A percentile compares a stretch with the other conserved stretches of the same genome.
Evolutionary conservation across 1,140 invertebrate genomes (phyloP).

Genomic region (Portunus trituberculatus): DNA sequence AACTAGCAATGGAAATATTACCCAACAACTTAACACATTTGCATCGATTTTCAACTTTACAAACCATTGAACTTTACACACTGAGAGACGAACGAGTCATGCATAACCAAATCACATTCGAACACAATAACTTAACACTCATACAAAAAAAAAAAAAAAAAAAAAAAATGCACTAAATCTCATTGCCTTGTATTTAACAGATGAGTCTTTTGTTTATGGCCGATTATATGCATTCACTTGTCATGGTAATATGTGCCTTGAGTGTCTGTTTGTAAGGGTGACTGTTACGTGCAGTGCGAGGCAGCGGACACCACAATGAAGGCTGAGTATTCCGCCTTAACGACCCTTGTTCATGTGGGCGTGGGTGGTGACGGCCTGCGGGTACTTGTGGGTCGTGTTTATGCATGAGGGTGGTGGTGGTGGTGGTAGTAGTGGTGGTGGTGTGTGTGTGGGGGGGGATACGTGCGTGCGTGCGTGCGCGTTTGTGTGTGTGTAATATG

Average conservation of each 20-base stretch:
- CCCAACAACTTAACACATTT: too few relatives aligned
- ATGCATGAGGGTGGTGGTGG: neutral
- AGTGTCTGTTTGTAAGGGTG: too few relatives aligned
- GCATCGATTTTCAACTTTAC: too few relatives aligned
- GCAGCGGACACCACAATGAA: neutral
- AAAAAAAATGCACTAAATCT: neutral
- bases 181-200: neutral
- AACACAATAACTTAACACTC: too few relatives aligned
- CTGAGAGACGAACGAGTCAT: too few relatives aligned
- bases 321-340: neutral
- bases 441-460: neutral
- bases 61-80: too few relatives aligned
- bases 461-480: neutral
- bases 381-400: neutral
- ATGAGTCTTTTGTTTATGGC: neutral
- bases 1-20: too few relatives aligned
- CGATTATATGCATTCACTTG: neutral
- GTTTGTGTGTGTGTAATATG: neutral
- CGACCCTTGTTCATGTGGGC: neutral
- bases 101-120: too few relatives aligned
- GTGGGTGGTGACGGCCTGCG: neutral
- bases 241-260: neutral
- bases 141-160: too few relatives aligned
- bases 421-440: neutral
- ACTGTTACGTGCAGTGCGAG: neutral